phyloP scores from a whole-genome alignment of 2,888 invertebrate species.

The Ormyrus nitidulus region DNA sequence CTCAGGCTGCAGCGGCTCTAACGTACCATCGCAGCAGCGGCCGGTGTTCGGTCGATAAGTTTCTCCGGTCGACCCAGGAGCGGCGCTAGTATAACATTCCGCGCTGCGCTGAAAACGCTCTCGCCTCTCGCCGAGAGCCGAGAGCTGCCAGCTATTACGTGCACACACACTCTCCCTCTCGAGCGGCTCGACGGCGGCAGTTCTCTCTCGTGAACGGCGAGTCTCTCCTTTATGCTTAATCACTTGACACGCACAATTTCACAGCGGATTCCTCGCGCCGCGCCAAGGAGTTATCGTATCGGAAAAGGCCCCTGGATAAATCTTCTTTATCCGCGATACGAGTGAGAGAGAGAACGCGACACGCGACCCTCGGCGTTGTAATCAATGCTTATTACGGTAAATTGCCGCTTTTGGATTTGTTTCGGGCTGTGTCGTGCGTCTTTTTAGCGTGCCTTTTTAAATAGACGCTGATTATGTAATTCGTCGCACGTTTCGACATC shows the following conservation, averaged over 20 bases:
- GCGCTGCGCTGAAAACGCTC: slow-evolving; percentile 2
- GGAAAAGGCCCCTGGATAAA: not conserved
- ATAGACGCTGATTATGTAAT: too few relatives aligned
- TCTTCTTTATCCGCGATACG: not conserved
- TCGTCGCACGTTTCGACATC: too few relatives aligned
- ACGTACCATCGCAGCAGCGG: slow-evolving; percentile 45
- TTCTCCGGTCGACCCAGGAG: slow-evolving; percentile 56
- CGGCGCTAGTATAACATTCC: slow-evolving; percentile 59
- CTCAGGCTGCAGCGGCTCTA: not conserved
- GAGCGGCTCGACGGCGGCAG: too few relatives aligned
- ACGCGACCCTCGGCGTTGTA: too few relatives aligned
- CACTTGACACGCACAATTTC: slow-evolving; percentile 9
- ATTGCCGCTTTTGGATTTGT: too few relatives aligned
- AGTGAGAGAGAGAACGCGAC: not conserved
- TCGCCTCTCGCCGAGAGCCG: not conserved
- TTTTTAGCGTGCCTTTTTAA: too few relatives aligned
- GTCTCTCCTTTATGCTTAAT: slow-evolving; percentile 8
- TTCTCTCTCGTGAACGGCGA: not conserved
- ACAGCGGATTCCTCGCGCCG: not conserved
- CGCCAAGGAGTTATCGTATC: not conserved
- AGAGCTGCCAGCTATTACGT: too few relatives aligned
- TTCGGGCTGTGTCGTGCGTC: too few relatives aligned
- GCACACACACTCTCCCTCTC: too few relatives aligned
- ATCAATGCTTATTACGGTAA: too few relatives aligned
- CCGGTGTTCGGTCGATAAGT: slow-evolving; percentile 47